Conservation (phyloP, 1,140 invertebrate species). For the Globodera ellingtonae region DNA sequence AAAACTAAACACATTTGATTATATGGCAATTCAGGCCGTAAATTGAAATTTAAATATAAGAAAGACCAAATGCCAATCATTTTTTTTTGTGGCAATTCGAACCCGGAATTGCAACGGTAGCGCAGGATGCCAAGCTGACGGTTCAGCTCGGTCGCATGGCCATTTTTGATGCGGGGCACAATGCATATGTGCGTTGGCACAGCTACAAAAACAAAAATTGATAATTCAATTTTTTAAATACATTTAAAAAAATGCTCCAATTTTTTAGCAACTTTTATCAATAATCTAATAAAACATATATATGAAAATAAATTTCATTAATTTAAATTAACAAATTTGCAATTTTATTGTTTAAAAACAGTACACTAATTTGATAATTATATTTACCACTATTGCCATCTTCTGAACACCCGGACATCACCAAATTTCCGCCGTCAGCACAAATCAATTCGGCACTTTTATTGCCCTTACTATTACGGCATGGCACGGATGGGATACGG, state of each 20-base stretch:
- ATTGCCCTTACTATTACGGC: not conserved
- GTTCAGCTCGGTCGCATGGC: conserved; percentile 7
- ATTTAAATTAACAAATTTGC: not conserved
- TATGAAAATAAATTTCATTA: not conserved
- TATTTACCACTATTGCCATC: not conserved
- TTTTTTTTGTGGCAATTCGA: too few species aligned
- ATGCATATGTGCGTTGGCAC: not conserved
- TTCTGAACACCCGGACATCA: not conserved
- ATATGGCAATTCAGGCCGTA: not conserved
- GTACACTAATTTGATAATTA: too few species aligned
- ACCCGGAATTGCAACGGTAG: conserved; percentile 22
- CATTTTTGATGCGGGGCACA: conserved; percentile 18
- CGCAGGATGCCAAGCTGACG: conserved; percentile 1
- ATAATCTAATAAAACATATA: not conserved
- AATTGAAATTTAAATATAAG: not conserved
- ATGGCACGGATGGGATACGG: not conserved
- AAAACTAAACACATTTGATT: not conserved
- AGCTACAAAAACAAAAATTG: not conserved
- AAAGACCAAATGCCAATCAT: not conserved
- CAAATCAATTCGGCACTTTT: not conserved
- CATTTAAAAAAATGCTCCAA: not conserved
- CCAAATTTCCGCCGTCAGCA: not conserved
- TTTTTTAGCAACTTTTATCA: not conserved
- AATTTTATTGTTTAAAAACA: not conserved
- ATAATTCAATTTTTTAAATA: not conserved